phyloP scores from a whole-genome alignment of 2,888 invertebrate genomes.

The Xanthorhoe designata region DNA sequence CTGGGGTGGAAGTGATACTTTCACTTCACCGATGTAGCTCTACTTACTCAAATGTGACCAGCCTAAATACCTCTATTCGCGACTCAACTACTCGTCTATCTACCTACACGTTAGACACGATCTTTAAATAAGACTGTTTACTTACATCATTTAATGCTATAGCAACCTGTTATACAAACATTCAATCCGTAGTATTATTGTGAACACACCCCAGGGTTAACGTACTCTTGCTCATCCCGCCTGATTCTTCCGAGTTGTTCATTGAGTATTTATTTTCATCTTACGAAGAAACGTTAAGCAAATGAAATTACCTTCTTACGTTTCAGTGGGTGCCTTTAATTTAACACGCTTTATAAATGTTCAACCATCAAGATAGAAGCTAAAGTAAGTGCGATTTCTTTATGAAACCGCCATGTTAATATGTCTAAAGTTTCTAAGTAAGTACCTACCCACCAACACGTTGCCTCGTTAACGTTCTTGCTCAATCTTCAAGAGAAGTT shows the following conservation, averaged over 20 bases:
- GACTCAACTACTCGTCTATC: constrained; percentile 26
- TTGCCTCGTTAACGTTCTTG: constrained; percentile 9
- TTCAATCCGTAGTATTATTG: constrained; percentile 66
- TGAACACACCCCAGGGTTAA: constrained; percentile 68
- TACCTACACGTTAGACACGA: constrained; percentile 51
- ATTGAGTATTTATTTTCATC: constrained; percentile 53
- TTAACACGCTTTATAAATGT: constrained; percentile 45
- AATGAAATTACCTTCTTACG: constrained; percentile 20
- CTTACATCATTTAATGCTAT: constrained; percentile 62
- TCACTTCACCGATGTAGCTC: constrained; percentile 37
- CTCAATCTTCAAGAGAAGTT: constrained; percentile 38
- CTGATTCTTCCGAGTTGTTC: constrained; percentile 62
- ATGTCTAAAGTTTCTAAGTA: neutral
- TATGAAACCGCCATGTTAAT: constrained; percentile 3
- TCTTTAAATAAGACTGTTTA: constrained; percentile 70
- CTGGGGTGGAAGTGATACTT: constrained; percentile 51
- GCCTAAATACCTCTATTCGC: constrained; percentile 40
- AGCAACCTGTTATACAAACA: constrained; percentile 62
- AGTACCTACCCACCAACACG: constrained; percentile 18
- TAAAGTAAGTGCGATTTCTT: neutral
- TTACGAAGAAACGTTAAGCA: constrained; percentile 31
- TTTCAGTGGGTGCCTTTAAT: constrained; percentile 32
- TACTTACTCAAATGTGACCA: constrained; percentile 35
- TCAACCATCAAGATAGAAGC: constrained; percentile 3
- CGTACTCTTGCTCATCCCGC: constrained; percentile 67